These are phyloP conservation scores for Rhinopomastus cyanomelas DNA, from an alignment of 2,113 vertebrate genomes.

Conservation along the genomic window DNA sequence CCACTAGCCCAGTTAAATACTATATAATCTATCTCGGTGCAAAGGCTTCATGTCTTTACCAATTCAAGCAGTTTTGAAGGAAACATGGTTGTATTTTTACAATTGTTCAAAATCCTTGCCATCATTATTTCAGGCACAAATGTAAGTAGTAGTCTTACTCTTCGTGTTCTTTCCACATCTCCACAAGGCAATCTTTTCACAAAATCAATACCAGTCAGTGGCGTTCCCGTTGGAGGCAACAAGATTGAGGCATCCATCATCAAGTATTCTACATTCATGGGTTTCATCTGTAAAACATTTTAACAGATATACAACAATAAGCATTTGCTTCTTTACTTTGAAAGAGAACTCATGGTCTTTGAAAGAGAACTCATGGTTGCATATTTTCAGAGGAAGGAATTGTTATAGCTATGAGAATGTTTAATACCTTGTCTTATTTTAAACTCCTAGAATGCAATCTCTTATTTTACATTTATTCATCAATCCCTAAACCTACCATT, in stretches of 20 bases:
- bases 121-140: not conserved
- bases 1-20: not conserved
- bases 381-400: not conserved
- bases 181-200: constrained; percentile 96
- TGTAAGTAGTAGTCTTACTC: constrained; percentile 32
- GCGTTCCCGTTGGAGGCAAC: constrained; percentile 94
- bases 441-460: not conserved
- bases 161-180: constrained; percentile 92
- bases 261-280: constrained; percentile 96
- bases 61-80: not conserved
- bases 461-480: not conserved
- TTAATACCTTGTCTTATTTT: not conserved
- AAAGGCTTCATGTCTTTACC: not conserved
- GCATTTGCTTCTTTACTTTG: not conserved
- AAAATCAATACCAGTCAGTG: constrained; percentile 96
- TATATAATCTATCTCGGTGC: not conserved
- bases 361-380: not conserved
- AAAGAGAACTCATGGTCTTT: not conserved
- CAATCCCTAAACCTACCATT: not conserved
- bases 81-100: not conserved
- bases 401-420: not conserved
- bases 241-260: constrained; percentile 99
- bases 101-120: not conserved
- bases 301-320: not conserved
- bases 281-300: constrained; percentile 85